Conservation (phyloP, 2,113 vertebrate genomes). For the Bubo scandiacus region DNA sequence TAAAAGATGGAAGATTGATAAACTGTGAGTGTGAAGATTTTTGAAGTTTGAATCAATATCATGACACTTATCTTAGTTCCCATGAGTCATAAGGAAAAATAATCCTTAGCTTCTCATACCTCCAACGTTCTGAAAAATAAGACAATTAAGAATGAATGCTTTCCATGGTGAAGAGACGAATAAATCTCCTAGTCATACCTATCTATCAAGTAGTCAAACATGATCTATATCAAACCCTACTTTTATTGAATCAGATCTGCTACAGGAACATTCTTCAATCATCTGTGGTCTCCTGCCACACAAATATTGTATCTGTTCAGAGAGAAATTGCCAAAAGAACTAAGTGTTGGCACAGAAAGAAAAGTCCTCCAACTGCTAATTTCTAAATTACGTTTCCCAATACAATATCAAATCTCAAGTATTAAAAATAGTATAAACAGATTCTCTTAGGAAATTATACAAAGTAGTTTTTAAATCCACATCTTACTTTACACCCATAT, state of each 20-base stretch:
- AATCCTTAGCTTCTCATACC: background rate
- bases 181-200: background rate
- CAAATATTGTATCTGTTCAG: background rate
- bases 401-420: background rate
- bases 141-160: background rate
- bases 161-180: background rate
- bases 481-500: background rate
- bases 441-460: background rate
- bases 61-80: background rate
- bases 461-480: background rate
- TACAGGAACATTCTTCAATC: background rate
- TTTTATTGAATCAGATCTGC: background rate
- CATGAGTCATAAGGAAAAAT: background rate
- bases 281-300: background rate
- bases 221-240: background rate
- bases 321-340: background rate
- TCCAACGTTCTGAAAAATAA: background rate
- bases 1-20: background rate
- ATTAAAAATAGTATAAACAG: background rate
- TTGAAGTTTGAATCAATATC: background rate
- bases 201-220: background rate
- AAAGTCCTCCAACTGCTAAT: background rate
- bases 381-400: background rate
- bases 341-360: background rate
- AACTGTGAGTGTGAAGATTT: background rate